These are phyloP conservation scores for Mystacides longicornis DNA, from an alignment of 2,888 invertebrate species.

Conservation along the genomic window DNA sequence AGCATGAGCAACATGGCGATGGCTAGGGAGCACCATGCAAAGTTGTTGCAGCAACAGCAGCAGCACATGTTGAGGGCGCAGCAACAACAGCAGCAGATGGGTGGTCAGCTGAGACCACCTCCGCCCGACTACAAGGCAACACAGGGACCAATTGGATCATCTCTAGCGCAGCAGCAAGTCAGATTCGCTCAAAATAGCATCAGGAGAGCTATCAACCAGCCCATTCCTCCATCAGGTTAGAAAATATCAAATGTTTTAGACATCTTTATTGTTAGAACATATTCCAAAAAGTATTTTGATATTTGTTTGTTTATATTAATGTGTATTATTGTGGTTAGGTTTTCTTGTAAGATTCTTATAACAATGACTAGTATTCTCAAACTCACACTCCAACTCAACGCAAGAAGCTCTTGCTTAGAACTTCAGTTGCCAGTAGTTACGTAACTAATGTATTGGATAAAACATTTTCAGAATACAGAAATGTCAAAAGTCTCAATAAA, in stretches of 20 bases:
- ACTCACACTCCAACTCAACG: too few relatives aligned
- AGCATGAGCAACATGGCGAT: slow-evolving; percentile 38
- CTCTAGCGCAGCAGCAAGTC: slow-evolving; percentile 29
- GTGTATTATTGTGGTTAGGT: too few relatives aligned
- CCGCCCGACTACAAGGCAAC: slow-evolving; percentile 80
- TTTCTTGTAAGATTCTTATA: too few relatives aligned
- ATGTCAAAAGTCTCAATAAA: too few relatives aligned
- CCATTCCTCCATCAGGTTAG: slow-evolving; percentile 62
- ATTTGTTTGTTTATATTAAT: neutral
- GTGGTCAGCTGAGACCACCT: slow-evolving; percentile 50
- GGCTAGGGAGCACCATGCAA: slow-evolving; percentile 57
- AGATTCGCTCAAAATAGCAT: slow-evolving; percentile 51
- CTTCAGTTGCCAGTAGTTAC: too few relatives aligned
- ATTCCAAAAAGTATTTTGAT: neutral
- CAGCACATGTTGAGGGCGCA: slow-evolving; percentile 55
- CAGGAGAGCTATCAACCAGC: slow-evolving; percentile 61
- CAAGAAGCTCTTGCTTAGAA: too few relatives aligned
- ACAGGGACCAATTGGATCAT: slow-evolving; percentile 35
- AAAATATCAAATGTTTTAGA: neutral
- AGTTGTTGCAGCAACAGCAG: slow-evolving; percentile 60
- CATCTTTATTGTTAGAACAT: neutral
- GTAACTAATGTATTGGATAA: too few relatives aligned
- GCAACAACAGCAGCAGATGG: slow-evolving; percentile 35
- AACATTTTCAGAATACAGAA: too few relatives aligned
- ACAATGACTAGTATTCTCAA: too few relatives aligned